Evolutionary conservation across 2,797 vertebrate genomes (phyloP).

Genomic region (Pangasius sanitwongsei): DNA sequence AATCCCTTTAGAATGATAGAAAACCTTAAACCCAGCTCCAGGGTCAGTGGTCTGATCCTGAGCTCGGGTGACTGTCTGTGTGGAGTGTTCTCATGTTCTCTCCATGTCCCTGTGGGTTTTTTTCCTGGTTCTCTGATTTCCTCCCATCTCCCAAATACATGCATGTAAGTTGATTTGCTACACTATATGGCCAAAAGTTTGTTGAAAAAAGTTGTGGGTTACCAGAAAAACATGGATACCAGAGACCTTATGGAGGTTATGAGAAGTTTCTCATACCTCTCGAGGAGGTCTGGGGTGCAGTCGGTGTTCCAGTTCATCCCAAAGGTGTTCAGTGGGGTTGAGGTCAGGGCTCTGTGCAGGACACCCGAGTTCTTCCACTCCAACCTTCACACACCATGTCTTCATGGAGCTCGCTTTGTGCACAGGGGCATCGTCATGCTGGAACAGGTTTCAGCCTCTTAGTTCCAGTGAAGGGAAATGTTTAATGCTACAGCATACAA

Average conservation of each 20-base stretch:
- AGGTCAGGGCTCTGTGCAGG: neutral
- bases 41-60: neutral
- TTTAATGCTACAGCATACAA: too few species aligned
- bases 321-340: neutral
- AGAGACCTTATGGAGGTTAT: too few species aligned
- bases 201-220: too few species aligned
- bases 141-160: too few species aligned
- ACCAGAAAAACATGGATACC: too few species aligned
- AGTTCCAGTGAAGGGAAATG: too few species aligned
- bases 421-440: too few species aligned
- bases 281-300: neutral
- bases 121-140: neutral
- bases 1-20: neutral
- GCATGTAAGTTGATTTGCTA: neutral
- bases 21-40: neutral
- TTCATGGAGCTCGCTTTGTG: too few species aligned
- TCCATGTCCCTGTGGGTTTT: neutral
- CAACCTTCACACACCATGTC: too few species aligned
- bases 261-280: too few species aligned
- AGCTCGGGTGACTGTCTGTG: neutral
- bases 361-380: too few species aligned
- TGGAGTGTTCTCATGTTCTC: neutral
- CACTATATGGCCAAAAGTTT: neutral
- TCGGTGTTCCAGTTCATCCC: neutral
- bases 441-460: too few species aligned